phyloP scores from a whole-genome alignment of 2,797 vertebrate species.

The Ctenopoma kingsleyae region DNA sequence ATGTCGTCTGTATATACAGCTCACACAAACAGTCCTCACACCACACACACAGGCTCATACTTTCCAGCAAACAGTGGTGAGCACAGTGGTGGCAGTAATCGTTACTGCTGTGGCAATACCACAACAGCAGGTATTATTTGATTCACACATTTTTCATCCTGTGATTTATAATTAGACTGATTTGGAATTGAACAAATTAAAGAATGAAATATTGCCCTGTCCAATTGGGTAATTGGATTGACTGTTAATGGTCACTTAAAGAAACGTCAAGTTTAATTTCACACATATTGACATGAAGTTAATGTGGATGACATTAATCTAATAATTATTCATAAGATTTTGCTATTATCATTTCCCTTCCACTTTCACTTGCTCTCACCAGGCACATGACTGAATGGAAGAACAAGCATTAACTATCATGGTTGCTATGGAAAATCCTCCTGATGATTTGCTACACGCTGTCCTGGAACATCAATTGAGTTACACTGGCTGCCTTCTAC shows the following conservation, averaged over 20 bases:
- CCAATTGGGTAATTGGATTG: slow-evolving; percentile 49
- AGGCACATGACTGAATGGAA: slow-evolving; percentile 63
- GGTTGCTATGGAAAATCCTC: slow-evolving; percentile 73
- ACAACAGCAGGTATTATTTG: no score
- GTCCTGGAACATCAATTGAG: slow-evolving; percentile 56
- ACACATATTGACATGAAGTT: slow-evolving; percentile 59
- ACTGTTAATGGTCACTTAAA: slow-evolving; percentile 56
- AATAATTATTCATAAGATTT: slow-evolving; percentile 63
- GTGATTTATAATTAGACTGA: slow-evolving; percentile 44
- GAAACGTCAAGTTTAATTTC: slow-evolving; percentile 65
- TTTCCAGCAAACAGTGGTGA: no score
- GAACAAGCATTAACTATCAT: slow-evolving; percentile 65
- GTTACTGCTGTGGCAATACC: no score
- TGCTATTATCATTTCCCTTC: slow-evolving; percentile 40
- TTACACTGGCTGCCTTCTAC: slow-evolving; percentile 34
- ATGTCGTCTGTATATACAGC: slow-evolving; percentile 14
- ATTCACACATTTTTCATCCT: slow-evolving; percentile 12
- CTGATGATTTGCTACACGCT: slow-evolving; percentile 68
- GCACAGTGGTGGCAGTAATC: no score
- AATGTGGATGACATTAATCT: slow-evolving; percentile 61
- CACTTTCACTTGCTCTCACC: slow-evolving; percentile 36
- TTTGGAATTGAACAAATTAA: slow-evolving; percentile 54
- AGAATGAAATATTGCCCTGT: slow-evolving; percentile 59
- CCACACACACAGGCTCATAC: no score
- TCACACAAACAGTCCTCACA: no score